Evolutionary conservation across 2,797 vertebrate species (phyloP), one percentile per base, ranked within the genome.

Genomic region (Eulemur mongoz): DNA sequence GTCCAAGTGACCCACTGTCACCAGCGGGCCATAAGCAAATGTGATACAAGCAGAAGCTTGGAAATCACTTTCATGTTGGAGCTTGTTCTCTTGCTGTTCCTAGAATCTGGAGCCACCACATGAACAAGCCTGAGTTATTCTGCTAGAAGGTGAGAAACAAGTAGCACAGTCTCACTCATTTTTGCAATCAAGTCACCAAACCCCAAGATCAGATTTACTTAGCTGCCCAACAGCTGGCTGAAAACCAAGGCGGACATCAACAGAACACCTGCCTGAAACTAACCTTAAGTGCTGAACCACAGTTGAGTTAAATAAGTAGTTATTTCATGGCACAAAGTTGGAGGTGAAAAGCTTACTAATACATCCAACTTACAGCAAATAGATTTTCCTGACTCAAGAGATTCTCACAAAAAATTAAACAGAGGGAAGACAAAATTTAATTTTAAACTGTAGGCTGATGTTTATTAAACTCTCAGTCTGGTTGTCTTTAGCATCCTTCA

Each of bases 351-450:
- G 25, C 32, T 95, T 69, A 69, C 50, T 87, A 45, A 84, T 48
- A 30, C 25, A 73, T 20, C 5, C 22, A 75, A 9, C 17, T 69
- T 81, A 54, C 9, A 63, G 65, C 11, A 14, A 69, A 57, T 22
- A 83, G 35, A 73, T 23, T 94, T 91, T 69, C 65, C 18, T n/a
- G 18, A 75, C 5, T 22, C 32, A 80, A 95, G 18, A 81, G 50
- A 43, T 57, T 84, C 78, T 73, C 27, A 87, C n/a, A 10, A 89
- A 69, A 88, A 92, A 80, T 79, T 67, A 78, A 97, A 79, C 15
- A 30, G 45, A 84, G 75, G 88, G 82, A 95, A 96, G 17, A 45
- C 17, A 89, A n/a, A 89, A 43, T 86, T 93, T 73, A 45, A 93
- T 75, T 91, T 80, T 89, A 52, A 91, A 89, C 10, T 70, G 0